Evolutionary conservation across 2,797 vertebrate species (phyloP), one percentile per base, ranked within the genome.

Genomic region (Nannoperca obscura): DNA sequence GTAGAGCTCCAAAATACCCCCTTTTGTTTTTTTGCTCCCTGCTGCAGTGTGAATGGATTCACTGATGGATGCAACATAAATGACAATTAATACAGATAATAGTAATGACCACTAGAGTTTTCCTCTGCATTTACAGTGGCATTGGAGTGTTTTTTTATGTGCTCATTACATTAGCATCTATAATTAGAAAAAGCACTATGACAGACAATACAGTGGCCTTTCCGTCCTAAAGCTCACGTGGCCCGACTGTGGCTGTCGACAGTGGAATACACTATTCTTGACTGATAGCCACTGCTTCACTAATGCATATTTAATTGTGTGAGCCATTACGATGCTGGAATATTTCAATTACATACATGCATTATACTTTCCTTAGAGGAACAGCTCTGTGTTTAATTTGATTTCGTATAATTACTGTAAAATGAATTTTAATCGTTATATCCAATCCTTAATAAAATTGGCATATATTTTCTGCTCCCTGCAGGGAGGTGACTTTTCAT

Each of bases 301-400:
- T 92, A 94, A 94, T 94, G 88, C 91, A 82, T 88, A 90, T 93
- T 92, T 95, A 94, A 95, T 95, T 87, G 88, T 72, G 80, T 81
- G 84, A 91, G 87, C 90, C 91, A 94, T 94, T 94, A 93, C 67
- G 73, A 89, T 81, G 74, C 84, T 82, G 88, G 85, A 85, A 87
- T 91, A 93, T 93, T 94, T 95, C 91, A 95, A 94, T 94, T 92
- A 92, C 81, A 84, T 78, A 87, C 84, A 85, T 88, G 89, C 90
- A 83, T 92, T 86, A 87, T 71, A 78, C 84, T 89, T 90, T 82
- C 85, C 82, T 89, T 53, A 66, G 89, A 89, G 92, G 88, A 91
- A 87, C 79, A 75, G 85, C 89, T 89, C 84, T 64, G 80, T 72
- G 77, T 89, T 91, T 92, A 90, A 94, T 93, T 93, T 87, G 88